Conservation (phyloP, 2,888 invertebrate species). For the Antheraea assamensis region DNA sequence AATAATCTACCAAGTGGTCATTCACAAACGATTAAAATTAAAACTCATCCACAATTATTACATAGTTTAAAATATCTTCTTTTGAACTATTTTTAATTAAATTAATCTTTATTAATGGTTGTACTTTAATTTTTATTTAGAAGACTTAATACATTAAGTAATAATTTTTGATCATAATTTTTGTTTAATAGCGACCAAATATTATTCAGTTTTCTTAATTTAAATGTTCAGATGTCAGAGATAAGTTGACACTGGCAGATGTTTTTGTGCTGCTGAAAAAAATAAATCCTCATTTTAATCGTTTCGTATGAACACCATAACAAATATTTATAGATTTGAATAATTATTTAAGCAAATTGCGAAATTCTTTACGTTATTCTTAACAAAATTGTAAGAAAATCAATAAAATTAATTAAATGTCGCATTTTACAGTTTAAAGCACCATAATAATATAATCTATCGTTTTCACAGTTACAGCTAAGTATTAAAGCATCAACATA, state of each 20-base stretch:
- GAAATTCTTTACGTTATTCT: neutral
- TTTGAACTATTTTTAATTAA: neutral
- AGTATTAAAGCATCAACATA: slow-evolving; percentile 74
- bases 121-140: no score
- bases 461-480: slow-evolving; percentile 72
- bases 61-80: neutral
- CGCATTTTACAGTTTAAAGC: slow-evolving; percentile 57
- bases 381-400: slow-evolving; percentile 29
- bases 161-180: no score
- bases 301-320: neutral
- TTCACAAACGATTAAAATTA: slow-evolving; percentile 3
- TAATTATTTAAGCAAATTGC: neutral
- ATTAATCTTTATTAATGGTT: no score
- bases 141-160: no score
- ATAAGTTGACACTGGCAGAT: no score
- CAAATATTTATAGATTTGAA: neutral
- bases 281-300: neutral
- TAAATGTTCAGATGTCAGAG: no score
- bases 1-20: neutral
- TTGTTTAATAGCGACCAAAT: no score
- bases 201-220: no score
- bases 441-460: slow-evolving; percentile 63
- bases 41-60: neutral
- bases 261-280: no score
- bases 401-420: slow-evolving; percentile 28